phyloP scores from a whole-genome alignment of 2,888 invertebrate species.

The Macrophya annulata region DNA sequence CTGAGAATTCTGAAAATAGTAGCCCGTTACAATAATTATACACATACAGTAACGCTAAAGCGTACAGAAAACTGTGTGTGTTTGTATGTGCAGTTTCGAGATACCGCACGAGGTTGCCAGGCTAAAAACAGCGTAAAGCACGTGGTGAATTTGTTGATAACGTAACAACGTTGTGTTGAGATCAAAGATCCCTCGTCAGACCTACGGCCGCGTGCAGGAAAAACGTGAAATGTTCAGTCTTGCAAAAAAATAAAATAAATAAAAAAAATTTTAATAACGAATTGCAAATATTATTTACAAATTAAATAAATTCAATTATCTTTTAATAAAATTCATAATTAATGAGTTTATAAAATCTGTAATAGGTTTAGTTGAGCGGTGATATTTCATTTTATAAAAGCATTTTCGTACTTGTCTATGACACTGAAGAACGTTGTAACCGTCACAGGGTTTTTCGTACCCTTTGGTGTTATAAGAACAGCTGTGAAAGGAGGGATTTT shows the following conservation, averaged over 20 bases:
- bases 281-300: not conserved
- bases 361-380: not conserved
- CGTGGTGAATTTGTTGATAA: constrained; percentile 51
- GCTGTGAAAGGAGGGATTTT: not conserved
- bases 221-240: not conserved
- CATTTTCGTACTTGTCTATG: not conserved
- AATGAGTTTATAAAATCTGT: not conserved
- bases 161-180: constrained; percentile 31
- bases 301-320: not conserved
- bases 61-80: not conserved
- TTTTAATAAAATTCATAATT: not conserved
- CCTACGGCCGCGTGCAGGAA: not conserved
- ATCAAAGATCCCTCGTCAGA: constrained; percentile 28
- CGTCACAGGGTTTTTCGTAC: not conserved
- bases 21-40: constrained; percentile 17
- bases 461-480: not conserved
- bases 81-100: not conserved
- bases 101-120: constrained; percentile 28
- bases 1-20: not conserved
- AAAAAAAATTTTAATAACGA: not conserved
- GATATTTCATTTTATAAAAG: not conserved
- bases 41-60: not conserved
- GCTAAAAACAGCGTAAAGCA: constrained; percentile 45
- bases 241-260: not conserved
- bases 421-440: not conserved